Base-by-base conservation (phyloP, 2,797 vertebrate species). In the Muscicapa comitata region DNA sequence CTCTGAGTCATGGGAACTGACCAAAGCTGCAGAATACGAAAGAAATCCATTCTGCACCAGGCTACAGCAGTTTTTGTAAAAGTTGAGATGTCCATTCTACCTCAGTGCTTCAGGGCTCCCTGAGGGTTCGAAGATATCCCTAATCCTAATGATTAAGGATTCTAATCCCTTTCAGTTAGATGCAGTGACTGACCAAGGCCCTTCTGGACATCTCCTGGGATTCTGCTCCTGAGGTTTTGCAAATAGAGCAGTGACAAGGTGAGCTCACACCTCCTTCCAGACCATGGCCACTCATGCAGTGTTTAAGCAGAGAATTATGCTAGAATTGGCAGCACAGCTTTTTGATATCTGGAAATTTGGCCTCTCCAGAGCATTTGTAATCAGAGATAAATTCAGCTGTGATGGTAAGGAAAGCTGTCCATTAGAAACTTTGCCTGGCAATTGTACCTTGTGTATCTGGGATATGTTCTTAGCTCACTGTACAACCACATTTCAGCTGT, bases 241-340 rank as follows among this genome's bases (percentile, higher is more conserved):
- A 9, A 26, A n/a, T 38, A 33, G 23, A 37, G 25, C 54, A 17
- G 7, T 6, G 43, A 5, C 16, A 9, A 33, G 17, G 20, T n/a
- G 67, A 82, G 48, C 57, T 88, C 79, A 20, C 15, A 18, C 12
- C 29, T 88, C 33, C n/a, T 62, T 73, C 35, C 55, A 37, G 43
- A 9, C 17, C 0, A 0, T 18, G 25, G 48, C 77, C 47, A 20
- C 6, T 33, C 3, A 1, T 5, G 26, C 35, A 35, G 42, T 3
- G 0, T 45, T 50, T 38, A 43, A 53, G 35, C 5, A 1, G 54
- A 58, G 33, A 28, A 28, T 55, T 58, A 5, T 17, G 31, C 40
- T 55, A 7, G 15, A 43, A 28, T 26, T 65, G 21, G 23, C 4
- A 17, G 29, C 50, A 6, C 5, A 18, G 6, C 55, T 83, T 67